A percentile compares a stretch with the other conserved stretches of the same genome.
Evolutionary conservation across 1,140 invertebrate genomes (phyloP).

Genomic region (Caerostris extrusa): DNA sequence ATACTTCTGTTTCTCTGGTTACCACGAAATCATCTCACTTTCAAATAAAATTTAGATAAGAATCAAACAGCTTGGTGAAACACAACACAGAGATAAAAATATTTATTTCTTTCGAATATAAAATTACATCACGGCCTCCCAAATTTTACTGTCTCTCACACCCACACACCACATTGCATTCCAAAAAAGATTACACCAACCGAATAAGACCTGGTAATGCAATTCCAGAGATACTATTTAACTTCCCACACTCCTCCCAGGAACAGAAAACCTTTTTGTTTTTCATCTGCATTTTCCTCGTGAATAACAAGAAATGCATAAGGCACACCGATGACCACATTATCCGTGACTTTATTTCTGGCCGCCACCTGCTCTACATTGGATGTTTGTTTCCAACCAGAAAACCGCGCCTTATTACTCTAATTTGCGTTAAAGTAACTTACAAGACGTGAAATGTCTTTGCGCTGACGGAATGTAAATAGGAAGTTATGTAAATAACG

Average conservation of each 20-base stretch:
- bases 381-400: background rate
- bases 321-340: background rate
- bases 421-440: slow-evolving; percentile 56
- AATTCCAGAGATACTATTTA: slow-evolving; percentile 23
- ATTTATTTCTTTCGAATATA: background rate
- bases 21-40: no score
- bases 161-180: background rate
- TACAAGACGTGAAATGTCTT: slow-evolving; percentile 48
- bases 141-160: background rate
- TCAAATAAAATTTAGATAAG: slow-evolving; percentile 33
- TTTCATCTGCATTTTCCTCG: background rate
- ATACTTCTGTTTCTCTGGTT: no score
- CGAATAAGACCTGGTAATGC: background rate
- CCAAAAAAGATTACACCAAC: background rate
- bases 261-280: background rate
- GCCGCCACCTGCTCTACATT: background rate
- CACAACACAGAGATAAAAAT: background rate
- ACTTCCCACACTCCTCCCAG: background rate
- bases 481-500: slow-evolving; percentile 53
- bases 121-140: slow-evolving; percentile 1
- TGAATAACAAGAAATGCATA: background rate
- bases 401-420: slow-evolving; percentile 29
- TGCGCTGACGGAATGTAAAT: slow-evolving; percentile 42
- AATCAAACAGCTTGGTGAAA: background rate
- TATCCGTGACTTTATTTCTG: background rate